Percentiles rank a stretch among this genome's conserved stretches.
Evolutionary conservation across 2,113 vertebrate genomes (phyloP).

Genomic region (cat (Felis catus)): F.catus_Fca126_mat1.0 CM031419.1:160678001-160678500

Average conservation of each 20-base stretch:
- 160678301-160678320: neutral
- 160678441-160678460: neutral
- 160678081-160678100: neutral
- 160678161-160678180: conserved; percentile 59
- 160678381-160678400: neutral
- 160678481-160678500: neutral
- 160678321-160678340: conserved; percentile 26
- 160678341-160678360: neutral
- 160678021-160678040: neutral
- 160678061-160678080: neutral
- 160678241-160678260: conserved; percentile 49
- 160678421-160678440: neutral
- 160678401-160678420: neutral
- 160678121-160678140: neutral
- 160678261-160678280: conserved; percentile 60
- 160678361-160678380: neutral
- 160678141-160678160: conserved; percentile 53
- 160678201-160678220: conserved; percentile 62
- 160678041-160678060: neutral
- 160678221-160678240: conserved; percentile 61
- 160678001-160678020: neutral
- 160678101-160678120: neutral
- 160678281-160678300: neutral
- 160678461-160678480: neutral
- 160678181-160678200: conserved; percentile 59